These are phyloP conservation scores for Cryptoblepharus egeriae DNA, from an alignment of 2,797 vertebrate species.

Conservation along the genomic window DNA sequence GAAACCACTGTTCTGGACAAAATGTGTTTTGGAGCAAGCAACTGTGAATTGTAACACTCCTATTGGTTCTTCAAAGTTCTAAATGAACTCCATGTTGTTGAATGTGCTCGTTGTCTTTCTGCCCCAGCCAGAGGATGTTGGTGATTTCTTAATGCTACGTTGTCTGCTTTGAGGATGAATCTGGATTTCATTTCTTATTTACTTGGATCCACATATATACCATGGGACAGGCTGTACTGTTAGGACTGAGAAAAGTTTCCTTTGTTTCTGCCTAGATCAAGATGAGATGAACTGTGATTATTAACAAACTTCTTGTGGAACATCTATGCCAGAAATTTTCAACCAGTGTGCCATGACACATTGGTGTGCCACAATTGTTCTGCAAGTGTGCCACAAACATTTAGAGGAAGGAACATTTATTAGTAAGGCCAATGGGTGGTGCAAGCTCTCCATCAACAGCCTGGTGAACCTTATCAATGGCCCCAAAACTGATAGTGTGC, in stretches of 20 bases:
- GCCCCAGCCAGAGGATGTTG: neutral
- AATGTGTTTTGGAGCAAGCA: neutral
- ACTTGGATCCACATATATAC: neutral
- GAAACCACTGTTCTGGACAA: no score
- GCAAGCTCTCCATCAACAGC: no score
- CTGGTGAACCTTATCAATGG: no score
- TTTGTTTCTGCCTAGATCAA: neutral
- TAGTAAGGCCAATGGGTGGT: no score
- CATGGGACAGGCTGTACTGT: neutral
- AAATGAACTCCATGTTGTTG: neutral
- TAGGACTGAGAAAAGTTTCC: neutral
- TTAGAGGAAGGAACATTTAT: no score
- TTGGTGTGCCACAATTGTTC: no score
- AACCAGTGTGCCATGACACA: no score
- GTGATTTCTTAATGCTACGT: neutral
- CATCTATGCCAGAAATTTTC: no score
- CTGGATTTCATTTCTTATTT: neutral
- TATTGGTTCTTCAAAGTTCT: neutral
- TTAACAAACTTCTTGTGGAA: neutral
- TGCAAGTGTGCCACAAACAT: no score
- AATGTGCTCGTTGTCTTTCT: neutral
- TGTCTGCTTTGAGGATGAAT: rapidly evolving
- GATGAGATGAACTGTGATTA: neutral
- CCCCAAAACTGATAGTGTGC: no score
- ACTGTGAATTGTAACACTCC: neutral